Percentiles rank a stretch among this genome's conserved stretches.
Conservation (phyloP, 2,888 invertebrate species). For the Artemia sp. region DNA sequence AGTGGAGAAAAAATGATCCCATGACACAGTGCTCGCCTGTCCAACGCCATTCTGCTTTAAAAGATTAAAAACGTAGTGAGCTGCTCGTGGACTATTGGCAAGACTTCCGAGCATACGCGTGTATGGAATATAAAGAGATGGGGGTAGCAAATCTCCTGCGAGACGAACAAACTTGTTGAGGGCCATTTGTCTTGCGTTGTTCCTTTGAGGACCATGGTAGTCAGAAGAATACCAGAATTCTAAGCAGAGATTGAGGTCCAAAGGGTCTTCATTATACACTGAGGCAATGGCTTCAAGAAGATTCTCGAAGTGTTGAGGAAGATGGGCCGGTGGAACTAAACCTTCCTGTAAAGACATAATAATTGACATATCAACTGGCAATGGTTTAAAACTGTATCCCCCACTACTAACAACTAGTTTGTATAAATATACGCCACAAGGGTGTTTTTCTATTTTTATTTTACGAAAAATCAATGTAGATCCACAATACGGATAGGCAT, state of each 20-base stretch:
- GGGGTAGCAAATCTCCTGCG: slow-evolving; percentile 67
- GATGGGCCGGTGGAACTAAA: slow-evolving; percentile 46
- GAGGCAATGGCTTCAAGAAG: slow-evolving; percentile 58
- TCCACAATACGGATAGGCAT: no score
- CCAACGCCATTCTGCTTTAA: slow-evolving; percentile 46
- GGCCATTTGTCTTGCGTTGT: slow-evolving; percentile 41
- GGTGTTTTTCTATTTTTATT: no score
- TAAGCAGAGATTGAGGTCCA: slow-evolving; percentile 47
- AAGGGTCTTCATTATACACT: slow-evolving; percentile 57
- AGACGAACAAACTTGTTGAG: slow-evolving; percentile 77
- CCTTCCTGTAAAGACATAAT: slow-evolving; percentile 42
- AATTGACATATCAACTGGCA: not conserved
- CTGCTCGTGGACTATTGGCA: slow-evolving; percentile 54
- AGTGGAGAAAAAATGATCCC: slow-evolving; percentile 71
- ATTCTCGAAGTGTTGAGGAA: slow-evolving; percentile 63
- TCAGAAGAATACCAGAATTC: slow-evolving; percentile 65
- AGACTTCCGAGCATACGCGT: slow-evolving; percentile 68
- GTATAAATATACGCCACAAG: no score
- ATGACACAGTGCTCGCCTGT: slow-evolving; percentile 42
- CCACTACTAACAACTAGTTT: no score
- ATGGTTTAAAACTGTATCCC: no score
- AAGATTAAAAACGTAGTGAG: slow-evolving; percentile 57
- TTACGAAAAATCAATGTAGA: no score
- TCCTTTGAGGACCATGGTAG: slow-evolving; percentile 31
- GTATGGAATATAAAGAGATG: slow-evolving; percentile 67